phyloP scores from a whole-genome alignment of 1,140 invertebrate genomes.

The Popillia japonica region DNA sequence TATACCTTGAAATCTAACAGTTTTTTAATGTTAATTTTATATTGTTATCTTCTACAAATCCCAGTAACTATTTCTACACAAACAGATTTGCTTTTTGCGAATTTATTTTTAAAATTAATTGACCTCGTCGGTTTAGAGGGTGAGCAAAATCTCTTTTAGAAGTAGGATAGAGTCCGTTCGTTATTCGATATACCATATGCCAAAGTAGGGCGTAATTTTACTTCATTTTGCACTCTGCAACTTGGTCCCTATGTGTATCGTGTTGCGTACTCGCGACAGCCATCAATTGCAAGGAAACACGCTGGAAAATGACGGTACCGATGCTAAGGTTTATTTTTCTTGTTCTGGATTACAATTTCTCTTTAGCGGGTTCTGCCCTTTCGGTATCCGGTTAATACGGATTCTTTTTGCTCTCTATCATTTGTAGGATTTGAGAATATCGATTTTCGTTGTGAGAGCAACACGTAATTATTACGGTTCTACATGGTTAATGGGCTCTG shows the following conservation, averaged over 20 bases:
- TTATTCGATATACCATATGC: background rate
- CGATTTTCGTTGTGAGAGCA: background rate
- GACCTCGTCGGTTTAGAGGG: too few species aligned
- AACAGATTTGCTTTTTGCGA: too few species aligned
- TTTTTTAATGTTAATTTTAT: too few species aligned
- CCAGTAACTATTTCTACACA: too few species aligned
- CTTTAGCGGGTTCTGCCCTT: background rate
- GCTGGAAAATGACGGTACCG: background rate
- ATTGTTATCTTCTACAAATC: too few species aligned
- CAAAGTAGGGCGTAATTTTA: constrained; percentile 4
- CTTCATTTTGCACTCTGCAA: constrained; percentile 15
- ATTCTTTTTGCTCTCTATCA: background rate
- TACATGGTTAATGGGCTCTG: constrained; percentile 1
- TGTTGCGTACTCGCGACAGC: constrained; percentile 5
- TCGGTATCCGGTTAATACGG: background rate
- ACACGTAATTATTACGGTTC: background rate
- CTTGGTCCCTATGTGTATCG: background rate
- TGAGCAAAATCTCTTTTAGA: too few species aligned
- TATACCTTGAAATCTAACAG: too few species aligned
- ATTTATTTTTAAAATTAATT: too few species aligned
- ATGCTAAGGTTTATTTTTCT: constrained; percentile 9
- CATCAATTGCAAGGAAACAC: background rate
- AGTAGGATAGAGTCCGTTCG: background rate
- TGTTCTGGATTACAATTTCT: background rate
- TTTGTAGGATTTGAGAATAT: background rate